Evolutionary conservation across 2,113 vertebrate genomes (phyloP).

Genomic region (Ptychochromis oligacanthus): DNA sequence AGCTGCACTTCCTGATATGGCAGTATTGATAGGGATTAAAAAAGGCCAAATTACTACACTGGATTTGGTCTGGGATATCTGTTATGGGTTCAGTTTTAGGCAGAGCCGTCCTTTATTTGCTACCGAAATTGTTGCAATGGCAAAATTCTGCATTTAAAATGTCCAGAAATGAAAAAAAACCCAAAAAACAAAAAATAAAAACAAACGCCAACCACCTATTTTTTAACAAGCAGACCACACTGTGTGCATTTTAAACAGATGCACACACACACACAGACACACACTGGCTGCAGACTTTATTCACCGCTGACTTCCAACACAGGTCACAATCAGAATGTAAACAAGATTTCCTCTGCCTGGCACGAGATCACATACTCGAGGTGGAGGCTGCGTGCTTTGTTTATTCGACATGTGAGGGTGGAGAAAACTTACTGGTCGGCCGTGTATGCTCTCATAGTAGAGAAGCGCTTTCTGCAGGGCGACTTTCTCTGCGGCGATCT

Average conservation of each 20-base stretch:
- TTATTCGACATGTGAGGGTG: background rate
- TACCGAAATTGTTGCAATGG: background rate
- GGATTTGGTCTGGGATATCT: background rate
- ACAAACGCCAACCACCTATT: background rate
- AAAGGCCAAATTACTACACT: background rate
- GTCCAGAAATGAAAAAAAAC: background rate
- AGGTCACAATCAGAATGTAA: constrained; percentile 41
- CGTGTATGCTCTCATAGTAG: constrained; percentile 93
- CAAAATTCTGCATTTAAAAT: background rate
- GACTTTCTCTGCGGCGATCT: constrained; percentile 93
- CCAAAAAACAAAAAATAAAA: background rate
- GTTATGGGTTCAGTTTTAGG: background rate
- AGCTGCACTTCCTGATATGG: constrained; percentile 5
- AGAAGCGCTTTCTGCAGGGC: constrained; percentile 94
- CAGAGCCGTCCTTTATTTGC: background rate
- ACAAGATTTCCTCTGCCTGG: constrained; percentile 9
- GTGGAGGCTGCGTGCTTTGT: background rate
- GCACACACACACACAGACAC: background rate
- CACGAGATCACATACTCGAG: background rate
- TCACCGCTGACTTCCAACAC: constrained; percentile 50
- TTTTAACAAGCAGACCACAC: background rate
- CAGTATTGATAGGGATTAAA: background rate
- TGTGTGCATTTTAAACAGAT: too few relatives aligned
- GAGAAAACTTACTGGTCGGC: constrained; percentile 87
- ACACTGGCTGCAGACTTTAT: constrained; percentile 38